Evolutionary conservation across 35 echinoderm and acorn worm genomes (phyloP).

Genomic region (Anneissia japonica): DNA sequence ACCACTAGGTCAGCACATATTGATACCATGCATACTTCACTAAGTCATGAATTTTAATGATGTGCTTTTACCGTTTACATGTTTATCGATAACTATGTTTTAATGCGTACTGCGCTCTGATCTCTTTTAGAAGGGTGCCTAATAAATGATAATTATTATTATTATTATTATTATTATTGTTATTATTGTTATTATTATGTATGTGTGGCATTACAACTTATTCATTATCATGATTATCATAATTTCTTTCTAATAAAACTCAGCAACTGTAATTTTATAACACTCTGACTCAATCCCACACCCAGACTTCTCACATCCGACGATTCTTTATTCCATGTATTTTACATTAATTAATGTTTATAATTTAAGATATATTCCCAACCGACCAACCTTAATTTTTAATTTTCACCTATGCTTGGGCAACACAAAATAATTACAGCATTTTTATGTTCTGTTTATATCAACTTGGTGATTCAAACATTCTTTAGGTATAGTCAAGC

Average conservation of each 20-base stretch:
- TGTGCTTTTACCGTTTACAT: neutral
- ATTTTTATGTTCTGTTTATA: neutral
- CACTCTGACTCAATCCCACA: too few relatives aligned
- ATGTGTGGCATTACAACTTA: too few relatives aligned
- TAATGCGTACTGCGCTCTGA: neutral
- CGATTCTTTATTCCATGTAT: too few relatives aligned
- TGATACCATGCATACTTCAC: neutral
- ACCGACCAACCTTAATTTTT: neutral
- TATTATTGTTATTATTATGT: neutral
- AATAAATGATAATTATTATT: neutral
- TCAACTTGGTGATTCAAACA: neutral
- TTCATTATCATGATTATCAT: too few relatives aligned
- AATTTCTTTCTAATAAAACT: too few relatives aligned
- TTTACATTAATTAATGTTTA: too few relatives aligned
- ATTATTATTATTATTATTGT: neutral
- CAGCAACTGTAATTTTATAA: too few relatives aligned
- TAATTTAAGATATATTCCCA: too few relatives aligned
- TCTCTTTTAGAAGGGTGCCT: neutral
- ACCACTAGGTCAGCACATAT: constrained; percentile 41
- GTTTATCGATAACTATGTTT: neutral
- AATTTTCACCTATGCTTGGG: neutral
- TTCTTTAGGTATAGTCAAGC: constrained; percentile 77
- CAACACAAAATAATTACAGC: neutral
- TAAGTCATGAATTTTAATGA: neutral
- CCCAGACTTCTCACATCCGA: too few relatives aligned